Base-by-base conservation (phyloP, 1,140 invertebrate genomes). In the Orius insidiosus region DNA sequence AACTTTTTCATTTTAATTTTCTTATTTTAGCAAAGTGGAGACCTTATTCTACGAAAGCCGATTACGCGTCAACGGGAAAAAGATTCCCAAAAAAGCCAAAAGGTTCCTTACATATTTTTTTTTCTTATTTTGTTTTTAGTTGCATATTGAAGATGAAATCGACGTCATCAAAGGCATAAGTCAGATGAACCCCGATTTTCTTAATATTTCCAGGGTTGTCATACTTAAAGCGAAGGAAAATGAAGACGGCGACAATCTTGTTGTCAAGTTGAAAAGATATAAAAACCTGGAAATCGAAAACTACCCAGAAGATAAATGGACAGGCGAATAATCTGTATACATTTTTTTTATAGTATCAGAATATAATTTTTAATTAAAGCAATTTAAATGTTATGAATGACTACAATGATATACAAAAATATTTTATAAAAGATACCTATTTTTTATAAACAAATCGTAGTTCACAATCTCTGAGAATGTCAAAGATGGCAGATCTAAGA, bases 21-120 rank as follows among this genome's bases (percentile, higher is more conserved):
- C 50, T n/a, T n/a, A n/a, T n/a, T n/a, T n/a, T n/a, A 75, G 73
- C 50, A 77, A 76, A 70, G 60, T 76, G 33, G 76, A 80, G 58
- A 61, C 64, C 44, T 54, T 67, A 18, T 77, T 80, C 56, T 80
- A 76, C 59, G 72, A 74, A 50, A 75, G 69, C 53, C 74, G 70
- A 61, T 68, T 80, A 42, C 66, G 75, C 56, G 46, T 78, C 1
- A 80, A 81, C 63, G 76, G 76, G 2, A 59, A 67, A 24, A 76
- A 77, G 59, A 56, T 75, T 4, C 35, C 64, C 7, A 80, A 79
- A 57, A 81, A 80, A 58, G 74, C 69, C 58, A 53, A 56, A 34
- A 49, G 59, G 48, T 66, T 79, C 5, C 35, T 3, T 36, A 5
- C n/a, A 10, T 36, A 4, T 36, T 11, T n/a, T 36, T 15, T n/a